Evolutionary conservation across 2,888 invertebrate species (phyloP), one percentile per base, ranked within the genome.

Genomic region (Pilophorus perplexus): DNA sequence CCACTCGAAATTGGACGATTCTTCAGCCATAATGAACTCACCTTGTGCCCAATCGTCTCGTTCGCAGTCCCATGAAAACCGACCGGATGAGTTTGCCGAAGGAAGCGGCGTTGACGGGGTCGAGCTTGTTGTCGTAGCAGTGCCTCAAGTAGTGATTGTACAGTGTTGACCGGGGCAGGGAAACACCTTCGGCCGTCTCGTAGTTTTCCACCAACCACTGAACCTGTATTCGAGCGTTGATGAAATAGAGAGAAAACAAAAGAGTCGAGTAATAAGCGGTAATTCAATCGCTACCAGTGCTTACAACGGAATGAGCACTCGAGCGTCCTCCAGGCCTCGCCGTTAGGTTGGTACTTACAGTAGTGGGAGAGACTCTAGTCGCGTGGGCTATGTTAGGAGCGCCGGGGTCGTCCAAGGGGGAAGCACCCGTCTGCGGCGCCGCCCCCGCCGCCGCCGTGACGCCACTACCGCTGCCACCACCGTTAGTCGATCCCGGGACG

Each of bases 81-180:
- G 97, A 96, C 68, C 99, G 87, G 75, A 99, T 99, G 42, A 99
- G 84, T 80, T 99, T 99, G 70, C 99, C 99, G 81, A 99, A 99
- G 33, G 96, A 97, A 6, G 99, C 99, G 38, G 98, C 97, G 81
- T 99, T 99, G 70, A 99, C 97, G 0, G 99, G 97, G 77, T 98
- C 98, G 72, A 99, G 82, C 77, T 93, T 94, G 77, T 93, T 88
- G 75, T 90, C 86, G 44, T 85, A 83, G 79, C 98, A 99, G 79
- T 99, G 98, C 20, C 93, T 87, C 74, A 96, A 84, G 79, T 99
- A 99, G 80, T 99, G 98, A 75, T 91, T 90, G 80, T 99, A 99
- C 33, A 99, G 83, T 1, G 96, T 97, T 37, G 95, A 95, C 42
- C 98, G 85, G 1, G 97, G 96, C 66, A 95, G 80, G 60, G 92